Evolutionary conservation across 2,113 vertebrate genomes (phyloP).

Genomic region (Pontoporia blainvillei): DNA sequence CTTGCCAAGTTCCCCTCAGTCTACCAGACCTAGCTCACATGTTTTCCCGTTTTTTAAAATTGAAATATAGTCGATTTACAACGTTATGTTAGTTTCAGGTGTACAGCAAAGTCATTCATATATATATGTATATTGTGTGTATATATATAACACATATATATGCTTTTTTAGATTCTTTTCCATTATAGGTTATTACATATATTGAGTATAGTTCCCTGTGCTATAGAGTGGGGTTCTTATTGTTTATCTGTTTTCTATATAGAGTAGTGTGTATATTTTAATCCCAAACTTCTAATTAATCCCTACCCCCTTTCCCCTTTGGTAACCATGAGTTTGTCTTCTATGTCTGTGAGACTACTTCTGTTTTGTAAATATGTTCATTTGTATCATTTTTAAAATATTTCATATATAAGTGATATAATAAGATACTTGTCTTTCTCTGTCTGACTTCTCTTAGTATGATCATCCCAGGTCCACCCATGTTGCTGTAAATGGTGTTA

Average conservation of each 20-base stretch:
- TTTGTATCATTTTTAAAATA: not conserved
- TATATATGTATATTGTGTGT: too few relatives aligned
- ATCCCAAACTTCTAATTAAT: not conserved
- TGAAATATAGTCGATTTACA: too few relatives aligned
- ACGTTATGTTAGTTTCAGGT: too few relatives aligned
- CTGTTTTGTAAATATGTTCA: not conserved
- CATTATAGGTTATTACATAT: not conserved
- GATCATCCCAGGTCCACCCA: not conserved
- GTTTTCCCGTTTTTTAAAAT: too few relatives aligned
- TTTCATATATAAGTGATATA: not conserved
- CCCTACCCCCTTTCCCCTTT: not conserved
- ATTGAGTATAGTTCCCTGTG: not conserved
- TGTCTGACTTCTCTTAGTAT: not conserved
- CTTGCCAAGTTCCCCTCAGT: too few relatives aligned
- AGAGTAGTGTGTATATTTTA: not conserved
- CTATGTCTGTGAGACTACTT: not conserved
- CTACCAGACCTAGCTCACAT: too few relatives aligned
- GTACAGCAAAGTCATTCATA: too few relatives aligned
- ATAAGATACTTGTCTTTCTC: not conserved
- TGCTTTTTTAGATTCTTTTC: too few relatives aligned
- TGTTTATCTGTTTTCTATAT: not conserved
- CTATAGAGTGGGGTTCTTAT: not conserved
- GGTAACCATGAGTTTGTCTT: not conserved
- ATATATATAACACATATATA: too few relatives aligned
- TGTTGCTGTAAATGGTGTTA: not conserved